Evolutionary conservation across 2,113 vertebrate genomes (phyloP).

Genomic region (Sorex fumeus): DNA sequence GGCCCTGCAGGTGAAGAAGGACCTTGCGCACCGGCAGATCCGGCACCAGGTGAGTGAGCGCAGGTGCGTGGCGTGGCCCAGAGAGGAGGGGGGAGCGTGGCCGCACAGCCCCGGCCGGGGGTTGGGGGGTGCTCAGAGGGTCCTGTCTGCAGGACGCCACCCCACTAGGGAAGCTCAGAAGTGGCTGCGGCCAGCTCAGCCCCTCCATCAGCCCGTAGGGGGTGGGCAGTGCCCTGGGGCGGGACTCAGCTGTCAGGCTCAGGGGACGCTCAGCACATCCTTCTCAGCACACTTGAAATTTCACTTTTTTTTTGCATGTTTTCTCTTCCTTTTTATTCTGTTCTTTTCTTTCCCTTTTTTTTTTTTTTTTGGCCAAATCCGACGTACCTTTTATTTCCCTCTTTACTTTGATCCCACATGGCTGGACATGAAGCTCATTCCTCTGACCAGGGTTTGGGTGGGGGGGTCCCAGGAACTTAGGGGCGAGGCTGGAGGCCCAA

Average conservation of each 20-base stretch:
- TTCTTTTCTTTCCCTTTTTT: slow-evolving; percentile 51
- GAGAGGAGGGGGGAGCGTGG: background rate
- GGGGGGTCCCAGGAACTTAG: slow-evolving; percentile 39
- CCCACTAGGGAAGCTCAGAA: too few relatives aligned
- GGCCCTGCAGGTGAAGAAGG: slow-evolving; percentile 96
- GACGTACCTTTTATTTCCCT: slow-evolving; percentile 75
- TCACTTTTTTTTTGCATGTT: slow-evolving; percentile 66
- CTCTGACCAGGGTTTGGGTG: slow-evolving; percentile 53
- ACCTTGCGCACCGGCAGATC: slow-evolving; percentile 94
- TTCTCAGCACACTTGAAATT: slow-evolving; percentile 69
- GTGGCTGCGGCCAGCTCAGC: background rate
- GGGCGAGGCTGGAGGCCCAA: background rate
- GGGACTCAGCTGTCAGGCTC: background rate
- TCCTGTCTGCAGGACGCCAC: too few relatives aligned
- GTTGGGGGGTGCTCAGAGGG: too few relatives aligned
- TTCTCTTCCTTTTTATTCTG: slow-evolving; percentile 57
- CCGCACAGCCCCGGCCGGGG: too few relatives aligned
- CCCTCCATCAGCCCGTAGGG: too few relatives aligned
- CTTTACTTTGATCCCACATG: slow-evolving; percentile 80
- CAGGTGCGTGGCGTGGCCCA: background rate
- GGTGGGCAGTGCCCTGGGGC: background rate
- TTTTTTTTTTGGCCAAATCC: slow-evolving; percentile 48
- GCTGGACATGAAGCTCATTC: slow-evolving; percentile 77
- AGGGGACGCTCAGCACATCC: slow-evolving; percentile 43
- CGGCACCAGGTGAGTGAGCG: slow-evolving; percentile 93